Evolutionary conservation across 2,888 invertebrate species (phyloP), one percentile per base, ranked within the genome.

Genomic region (Dynastes hyllus): DNA sequence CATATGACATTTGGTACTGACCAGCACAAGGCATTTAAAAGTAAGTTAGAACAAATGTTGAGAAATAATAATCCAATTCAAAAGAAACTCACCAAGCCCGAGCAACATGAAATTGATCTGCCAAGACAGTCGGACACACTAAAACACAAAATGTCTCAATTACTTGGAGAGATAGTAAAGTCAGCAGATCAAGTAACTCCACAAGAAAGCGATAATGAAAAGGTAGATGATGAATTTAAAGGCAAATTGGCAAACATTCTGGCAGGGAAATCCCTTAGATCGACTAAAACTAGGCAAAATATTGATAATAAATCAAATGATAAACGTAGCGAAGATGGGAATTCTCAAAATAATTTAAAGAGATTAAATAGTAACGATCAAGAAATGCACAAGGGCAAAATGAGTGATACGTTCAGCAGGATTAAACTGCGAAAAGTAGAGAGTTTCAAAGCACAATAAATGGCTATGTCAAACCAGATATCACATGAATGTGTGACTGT

Each of bases 401-500:
- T 81, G 86, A 80, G 83, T 37, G 84, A 84, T 80, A 84, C 85
- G n/a, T 84, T 86, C 75, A 84, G 82, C 61, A 85, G 83, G 71
- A 85, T 86, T 76, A 84, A 81, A 80, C 79, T 86, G 76, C 82
- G 84, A 37, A 84, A 84, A 71, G 53, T 77, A 6, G 81, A 81
- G 6, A 83, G 82, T 78, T 79, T 82, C 71, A 80, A 80, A 70
- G 58, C 65, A 11, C 66, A 80, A 67, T 29, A 9, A 61, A 53
- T 11, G 11, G 27, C 2, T 29, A 69, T 11, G 11, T 11, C 8
- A 45, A 45, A 11, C 45, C 45, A 8, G 2, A 8, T 45, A 2
- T 45, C 45, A 45, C 45, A 45, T 11, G 6, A 45, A 11, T 11
- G 8, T 11, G 45, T 45, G 45, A 45, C 11, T 45, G 2, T 11